These are phyloP conservation scores for Aphelinus atriplicis DNA, from an alignment of 1,140 invertebrate species.

Conservation along the genomic window DNA sequence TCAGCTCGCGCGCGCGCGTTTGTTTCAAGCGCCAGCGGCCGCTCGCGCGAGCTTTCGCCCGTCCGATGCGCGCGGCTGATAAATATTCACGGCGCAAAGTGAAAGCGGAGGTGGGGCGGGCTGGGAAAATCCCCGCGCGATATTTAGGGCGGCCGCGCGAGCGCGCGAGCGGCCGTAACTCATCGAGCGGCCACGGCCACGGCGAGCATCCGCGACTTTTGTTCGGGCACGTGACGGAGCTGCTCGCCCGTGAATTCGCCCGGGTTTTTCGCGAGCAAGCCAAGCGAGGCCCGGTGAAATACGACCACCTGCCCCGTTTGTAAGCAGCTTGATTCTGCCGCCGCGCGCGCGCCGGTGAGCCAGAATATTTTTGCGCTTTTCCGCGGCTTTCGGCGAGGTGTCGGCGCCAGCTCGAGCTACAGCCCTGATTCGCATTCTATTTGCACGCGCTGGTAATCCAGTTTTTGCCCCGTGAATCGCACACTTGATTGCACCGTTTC, in stretches of 20 bases:
- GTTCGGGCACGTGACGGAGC: conserved; percentile 8
- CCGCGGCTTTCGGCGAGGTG: too few species aligned
- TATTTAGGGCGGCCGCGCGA: conserved; percentile 11
- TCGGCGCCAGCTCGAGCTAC: not conserved
- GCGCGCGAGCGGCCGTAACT: conserved; percentile 14
- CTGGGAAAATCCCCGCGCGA: conserved; percentile 7
- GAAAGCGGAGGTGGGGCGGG: conserved; percentile 8
- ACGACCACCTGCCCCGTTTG: conserved; percentile 1
- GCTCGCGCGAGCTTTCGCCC: conserved; percentile 20
- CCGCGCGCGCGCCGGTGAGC: too few species aligned
- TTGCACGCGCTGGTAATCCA: too few species aligned
- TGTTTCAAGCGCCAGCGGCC: not conserved
- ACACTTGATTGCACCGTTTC: too few species aligned
- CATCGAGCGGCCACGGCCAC: not conserved
- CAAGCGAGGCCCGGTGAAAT: conserved; percentile 17
- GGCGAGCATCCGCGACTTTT: conserved; percentile 23
- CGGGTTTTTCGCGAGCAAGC: not conserved
- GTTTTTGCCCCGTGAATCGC: too few species aligned
- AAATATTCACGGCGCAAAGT: conserved; percentile 30
- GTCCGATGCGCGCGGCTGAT: conserved; percentile 7
- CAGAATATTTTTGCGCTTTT: too few species aligned
- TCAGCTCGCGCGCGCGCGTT: not conserved
- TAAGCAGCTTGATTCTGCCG: too few species aligned
- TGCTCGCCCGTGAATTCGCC: conserved; percentile 21
- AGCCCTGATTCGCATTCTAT: not conserved